These are phyloP conservation scores for Empidonax alnorum DNA, from an alignment of 2,113 vertebrate genomes.

Conservation along the genomic window DNA sequence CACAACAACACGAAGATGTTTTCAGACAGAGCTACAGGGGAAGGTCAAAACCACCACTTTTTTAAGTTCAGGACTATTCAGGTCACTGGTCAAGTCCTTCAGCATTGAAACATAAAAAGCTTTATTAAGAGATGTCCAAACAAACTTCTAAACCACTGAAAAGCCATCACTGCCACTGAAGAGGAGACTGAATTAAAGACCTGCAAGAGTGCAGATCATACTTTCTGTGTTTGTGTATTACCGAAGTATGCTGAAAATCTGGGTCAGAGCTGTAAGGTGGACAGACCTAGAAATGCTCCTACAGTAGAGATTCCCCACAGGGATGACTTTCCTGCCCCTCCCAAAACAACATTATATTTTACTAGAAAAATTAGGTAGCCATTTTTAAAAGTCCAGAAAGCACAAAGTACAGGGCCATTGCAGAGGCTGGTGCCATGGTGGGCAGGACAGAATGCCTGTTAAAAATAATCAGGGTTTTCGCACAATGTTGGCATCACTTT, in stretches of 20 bases:
- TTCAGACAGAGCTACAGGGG: background rate
- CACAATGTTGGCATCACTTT: background rate
- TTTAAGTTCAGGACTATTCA: background rate
- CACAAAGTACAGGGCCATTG: background rate
- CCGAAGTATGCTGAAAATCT: background rate
- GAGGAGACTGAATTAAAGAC: background rate
- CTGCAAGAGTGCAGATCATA: background rate
- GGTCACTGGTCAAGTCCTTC: background rate
- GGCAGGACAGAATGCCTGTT: background rate
- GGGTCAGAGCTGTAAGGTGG: background rate
- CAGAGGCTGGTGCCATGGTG: rapidly evolving
- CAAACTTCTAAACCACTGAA: background rate
- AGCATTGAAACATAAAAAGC: background rate
- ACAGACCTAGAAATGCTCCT: background rate
- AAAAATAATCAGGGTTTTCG: background rate
- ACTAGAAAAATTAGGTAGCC: background rate
- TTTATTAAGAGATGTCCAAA: background rate
- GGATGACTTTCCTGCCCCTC: background rate
- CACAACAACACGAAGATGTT: background rate
- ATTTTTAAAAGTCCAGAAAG: background rate
- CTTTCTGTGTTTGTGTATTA: background rate
- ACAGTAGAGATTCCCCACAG: background rate
- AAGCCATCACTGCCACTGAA: background rate
- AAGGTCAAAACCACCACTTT: background rate
- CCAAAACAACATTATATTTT: background rate